Percentiles rank a stretch among this genome's conserved stretches.
Evolutionary conservation across 2,797 vertebrate species (phyloP).

Genomic region (Ctenochaetus hawaiiensis): DNA sequence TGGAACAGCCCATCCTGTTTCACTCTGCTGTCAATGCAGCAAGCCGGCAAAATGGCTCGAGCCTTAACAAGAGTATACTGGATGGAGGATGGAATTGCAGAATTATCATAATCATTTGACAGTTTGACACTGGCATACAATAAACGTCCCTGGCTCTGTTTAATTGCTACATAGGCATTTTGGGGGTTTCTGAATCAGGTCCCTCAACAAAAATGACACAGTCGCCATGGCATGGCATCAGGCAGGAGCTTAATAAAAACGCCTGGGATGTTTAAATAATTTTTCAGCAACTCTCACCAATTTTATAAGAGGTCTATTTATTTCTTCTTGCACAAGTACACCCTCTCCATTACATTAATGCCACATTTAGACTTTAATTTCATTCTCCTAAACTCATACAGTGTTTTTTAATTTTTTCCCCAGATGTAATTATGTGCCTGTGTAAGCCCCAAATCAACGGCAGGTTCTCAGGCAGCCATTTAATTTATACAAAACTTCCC

Average conservation of each 20-base stretch:
- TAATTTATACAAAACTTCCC: constrained; percentile 22
- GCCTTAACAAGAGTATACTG: too few species aligned
- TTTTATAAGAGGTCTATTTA: neutral
- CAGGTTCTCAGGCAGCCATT: constrained; percentile 24
- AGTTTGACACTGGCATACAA: too few species aligned
- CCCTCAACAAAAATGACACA: constrained; percentile 2
- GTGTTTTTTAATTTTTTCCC: neutral
- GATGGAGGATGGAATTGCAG: too few species aligned
- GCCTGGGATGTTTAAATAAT: neutral
- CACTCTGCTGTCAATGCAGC: too few species aligned
- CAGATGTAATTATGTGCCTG: neutral
- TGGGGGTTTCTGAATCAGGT: too few species aligned
- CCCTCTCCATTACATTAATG: neutral
- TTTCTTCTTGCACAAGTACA: neutral
- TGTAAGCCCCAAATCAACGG: constrained; percentile 7
- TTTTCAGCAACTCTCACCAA: too few species aligned
- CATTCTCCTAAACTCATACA: neutral
- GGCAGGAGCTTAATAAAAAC: neutral
- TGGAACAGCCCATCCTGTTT: too few species aligned
- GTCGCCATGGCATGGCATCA: neutral
- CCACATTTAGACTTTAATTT: neutral
- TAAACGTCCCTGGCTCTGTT: too few species aligned
- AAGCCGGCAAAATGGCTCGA: too few species aligned
- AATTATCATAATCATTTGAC: too few species aligned
- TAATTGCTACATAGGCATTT: too few species aligned